A percentile compares a stretch with the other conserved stretches of the same genome.
Conservation (phyloP, 30 jellyfish, hydroid and myxozoan species). For the Aurelia sp. region DNA sequence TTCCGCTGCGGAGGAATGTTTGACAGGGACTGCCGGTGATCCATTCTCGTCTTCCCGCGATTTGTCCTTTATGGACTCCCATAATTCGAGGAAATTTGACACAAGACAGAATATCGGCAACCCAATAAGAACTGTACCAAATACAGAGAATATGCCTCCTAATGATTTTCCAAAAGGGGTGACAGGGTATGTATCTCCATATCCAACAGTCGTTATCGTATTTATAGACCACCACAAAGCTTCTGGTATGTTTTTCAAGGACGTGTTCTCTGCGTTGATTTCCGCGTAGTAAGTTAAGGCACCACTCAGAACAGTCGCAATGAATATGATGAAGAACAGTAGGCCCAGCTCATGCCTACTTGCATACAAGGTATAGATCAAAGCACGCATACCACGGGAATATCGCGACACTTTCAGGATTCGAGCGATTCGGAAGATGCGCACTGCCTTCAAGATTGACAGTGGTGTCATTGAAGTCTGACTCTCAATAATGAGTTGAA, state of each 20-base stretch:
- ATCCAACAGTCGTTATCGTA: constrained; percentile 89
- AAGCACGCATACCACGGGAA: constrained; percentile 89
- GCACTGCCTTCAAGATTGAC: constrained; percentile 46
- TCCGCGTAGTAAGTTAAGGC: constrained; percentile 73
- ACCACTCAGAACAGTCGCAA: constrained; percentile 66
- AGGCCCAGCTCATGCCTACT: constrained; percentile 73
- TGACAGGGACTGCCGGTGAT: background rate
- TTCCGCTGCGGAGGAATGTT: background rate
- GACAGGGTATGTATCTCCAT: constrained; percentile 84
- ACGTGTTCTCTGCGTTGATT: constrained; percentile 20
- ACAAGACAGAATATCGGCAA: constrained; percentile 83
- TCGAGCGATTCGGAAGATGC: constrained; percentile 65
- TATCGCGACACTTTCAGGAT: constrained; percentile 67
- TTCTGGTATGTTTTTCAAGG: constrained; percentile 73
- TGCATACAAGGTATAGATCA: constrained; percentile 69
- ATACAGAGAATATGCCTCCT: constrained; percentile 73
- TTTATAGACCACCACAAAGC: constrained; percentile 92
- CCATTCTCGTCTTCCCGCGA: constrained; percentile 5
- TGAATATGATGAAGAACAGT: constrained; percentile 50
- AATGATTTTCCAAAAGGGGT: constrained; percentile 71
- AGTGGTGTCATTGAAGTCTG: constrained; percentile 52
- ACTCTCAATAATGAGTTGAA: constrained; percentile 54
- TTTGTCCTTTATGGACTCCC: constrained; percentile 76
- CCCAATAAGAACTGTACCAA: constrained; percentile 79
- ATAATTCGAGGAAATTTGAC: constrained; percentile 73